These are phyloP conservation scores for Coleophora deauratella DNA, from an alignment of 2,888 invertebrate species.

Conservation along the genomic window DNA sequence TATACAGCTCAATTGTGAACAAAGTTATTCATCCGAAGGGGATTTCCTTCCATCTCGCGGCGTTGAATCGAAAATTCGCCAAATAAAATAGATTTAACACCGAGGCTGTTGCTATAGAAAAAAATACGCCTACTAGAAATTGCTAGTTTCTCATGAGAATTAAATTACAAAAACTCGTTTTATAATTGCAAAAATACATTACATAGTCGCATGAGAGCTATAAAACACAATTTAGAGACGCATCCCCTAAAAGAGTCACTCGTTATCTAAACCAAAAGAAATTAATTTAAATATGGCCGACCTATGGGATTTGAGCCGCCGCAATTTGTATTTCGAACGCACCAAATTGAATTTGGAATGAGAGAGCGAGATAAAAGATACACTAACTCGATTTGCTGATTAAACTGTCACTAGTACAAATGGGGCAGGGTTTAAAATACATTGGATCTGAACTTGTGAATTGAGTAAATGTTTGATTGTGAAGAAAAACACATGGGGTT, in stretches of 20 bases:
- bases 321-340: conserved; percentile 57
- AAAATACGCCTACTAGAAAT: too few relatives aligned
- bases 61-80: too few relatives aligned
- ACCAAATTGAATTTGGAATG: conserved; percentile 55
- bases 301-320: conserved; percentile 45
- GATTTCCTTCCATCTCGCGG: too few relatives aligned
- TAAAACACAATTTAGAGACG: conserved; percentile 22
- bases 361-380: conserved; percentile 22
- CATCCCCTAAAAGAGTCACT: conserved; percentile 43
- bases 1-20: background rate
- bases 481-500: conserved; percentile 69
- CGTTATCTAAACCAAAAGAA: conserved; percentile 49
- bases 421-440: conserved; percentile 21
- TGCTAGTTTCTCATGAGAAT: background rate
- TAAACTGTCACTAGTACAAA: conserved; percentile 18
- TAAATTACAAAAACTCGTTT: too few relatives aligned
- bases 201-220: conserved; percentile 2
- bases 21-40: too few relatives aligned
- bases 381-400: conserved; percentile 14
- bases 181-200: conserved; percentile 1
- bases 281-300: conserved; percentile 57
- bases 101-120: background rate
- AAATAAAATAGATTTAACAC: too few relatives aligned
- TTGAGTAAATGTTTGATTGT: conserved; percentile 52
- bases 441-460: conserved; percentile 20